Evolutionary conservation across 2,797 vertebrate genomes (phyloP).

Genomic region (Anas bahamensis): DNA sequence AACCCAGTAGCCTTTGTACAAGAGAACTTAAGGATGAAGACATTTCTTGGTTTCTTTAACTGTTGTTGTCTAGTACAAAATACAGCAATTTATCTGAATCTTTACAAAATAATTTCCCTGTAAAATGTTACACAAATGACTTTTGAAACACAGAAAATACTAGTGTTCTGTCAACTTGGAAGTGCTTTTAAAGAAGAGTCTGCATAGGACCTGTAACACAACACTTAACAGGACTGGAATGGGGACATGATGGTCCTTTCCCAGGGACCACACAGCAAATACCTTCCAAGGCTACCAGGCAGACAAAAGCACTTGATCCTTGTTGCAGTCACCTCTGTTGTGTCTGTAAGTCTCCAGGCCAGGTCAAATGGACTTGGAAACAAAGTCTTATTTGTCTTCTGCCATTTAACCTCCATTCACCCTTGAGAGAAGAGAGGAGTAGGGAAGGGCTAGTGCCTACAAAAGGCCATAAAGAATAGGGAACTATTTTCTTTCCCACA

Average conservation of each 20-base stretch:
- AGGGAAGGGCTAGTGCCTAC: neutral
- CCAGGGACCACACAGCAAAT: neutral
- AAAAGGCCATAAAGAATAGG: accelerated
- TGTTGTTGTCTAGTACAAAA: neutral
- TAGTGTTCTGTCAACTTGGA: neutral
- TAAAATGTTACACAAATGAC: neutral
- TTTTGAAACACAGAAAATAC: neutral
- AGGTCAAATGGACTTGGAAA: neutral
- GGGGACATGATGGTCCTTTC: neutral
- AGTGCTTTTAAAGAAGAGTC: neutral
- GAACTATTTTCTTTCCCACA: neutral
- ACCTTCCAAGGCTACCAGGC: neutral
- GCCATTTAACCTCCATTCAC: neutral
- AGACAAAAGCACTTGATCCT: neutral
- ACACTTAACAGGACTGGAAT: neutral
- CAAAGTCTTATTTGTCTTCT: neutral
- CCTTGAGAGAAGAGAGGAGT: accelerated
- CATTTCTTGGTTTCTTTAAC: neutral
- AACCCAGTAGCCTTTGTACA: neutral
- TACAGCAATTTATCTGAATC: neutral
- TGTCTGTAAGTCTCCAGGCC: neutral
- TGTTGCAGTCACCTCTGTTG: neutral
- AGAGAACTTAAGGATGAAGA: neutral
- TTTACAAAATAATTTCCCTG: neutral
- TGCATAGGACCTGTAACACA: neutral